Percentiles rank a stretch among this genome's conserved stretches.
Conservation (phyloP, 2,888 invertebrate species). For the Carcina quercana region DNA sequence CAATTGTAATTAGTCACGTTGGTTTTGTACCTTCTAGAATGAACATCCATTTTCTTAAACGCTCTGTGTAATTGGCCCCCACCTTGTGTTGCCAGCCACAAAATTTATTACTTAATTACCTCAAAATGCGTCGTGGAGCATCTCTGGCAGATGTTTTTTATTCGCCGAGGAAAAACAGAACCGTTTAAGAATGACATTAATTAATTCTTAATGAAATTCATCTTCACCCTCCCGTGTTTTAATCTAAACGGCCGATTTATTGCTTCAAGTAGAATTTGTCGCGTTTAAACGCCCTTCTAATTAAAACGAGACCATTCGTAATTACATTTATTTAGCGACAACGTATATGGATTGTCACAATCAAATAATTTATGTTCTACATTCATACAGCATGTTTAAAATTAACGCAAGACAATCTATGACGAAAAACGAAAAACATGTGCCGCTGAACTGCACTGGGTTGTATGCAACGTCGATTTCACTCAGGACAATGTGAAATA, state of each 20-base stretch:
- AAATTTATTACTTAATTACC: constrained; percentile 77
- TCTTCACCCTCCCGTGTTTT: constrained; percentile 71
- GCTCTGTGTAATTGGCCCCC: constrained; percentile 64
- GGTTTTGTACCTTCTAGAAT: constrained; percentile 40
- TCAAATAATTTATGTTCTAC: too few relatives aligned
- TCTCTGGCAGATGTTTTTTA: constrained; percentile 71
- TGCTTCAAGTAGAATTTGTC: constrained; percentile 71
- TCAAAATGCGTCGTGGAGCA: constrained; percentile 62
- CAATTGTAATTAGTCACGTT: constrained; percentile 66
- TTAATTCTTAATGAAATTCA: constrained; percentile 76
- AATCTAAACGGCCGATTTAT: constrained; percentile 71
- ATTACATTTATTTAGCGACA: constrained; percentile 61
- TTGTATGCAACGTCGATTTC: too few relatives aligned
- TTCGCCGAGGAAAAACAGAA: constrained; percentile 69
- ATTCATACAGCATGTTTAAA: too few relatives aligned
- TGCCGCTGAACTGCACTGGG: too few relatives aligned
- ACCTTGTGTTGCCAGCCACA: constrained; percentile 68
- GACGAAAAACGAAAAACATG: too few relatives aligned
- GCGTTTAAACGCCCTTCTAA: constrained; percentile 44
- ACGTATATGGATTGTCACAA: constrained; percentile 39
- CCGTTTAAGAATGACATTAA: constrained; percentile 74
- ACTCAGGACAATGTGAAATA: too few relatives aligned
- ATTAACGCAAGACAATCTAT: too few relatives aligned
- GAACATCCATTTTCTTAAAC: constrained; percentile 68
- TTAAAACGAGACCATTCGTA: constrained; percentile 54